Evolutionary conservation across 2,113 vertebrate species (phyloP).

Genomic region (Oreochromis niloticus): DNA sequence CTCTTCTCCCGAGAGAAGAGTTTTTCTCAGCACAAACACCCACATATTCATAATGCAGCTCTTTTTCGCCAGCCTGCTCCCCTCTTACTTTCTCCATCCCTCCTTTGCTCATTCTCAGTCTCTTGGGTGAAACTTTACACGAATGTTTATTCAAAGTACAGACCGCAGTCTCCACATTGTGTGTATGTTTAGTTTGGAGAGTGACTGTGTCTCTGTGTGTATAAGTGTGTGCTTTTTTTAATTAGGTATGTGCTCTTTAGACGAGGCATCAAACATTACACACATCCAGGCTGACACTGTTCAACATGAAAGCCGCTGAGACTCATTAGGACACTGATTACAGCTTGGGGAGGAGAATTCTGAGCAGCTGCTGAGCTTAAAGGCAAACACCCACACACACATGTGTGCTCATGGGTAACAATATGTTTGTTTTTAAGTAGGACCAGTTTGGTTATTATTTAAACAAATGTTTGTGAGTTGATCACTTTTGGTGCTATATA

Average conservation of each 20-base stretch:
- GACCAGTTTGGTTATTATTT: background rate
- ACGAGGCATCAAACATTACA: slow-evolving; percentile 7
- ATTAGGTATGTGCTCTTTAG: background rate
- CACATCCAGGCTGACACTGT: slow-evolving; percentile 7
- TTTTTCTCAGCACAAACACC: background rate
- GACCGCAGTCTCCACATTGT: background rate
- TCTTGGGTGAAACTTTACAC: background rate
- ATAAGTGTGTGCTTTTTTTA: background rate
- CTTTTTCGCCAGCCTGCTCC: background rate
- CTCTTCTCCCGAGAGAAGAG: background rate
- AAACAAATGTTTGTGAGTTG: background rate
- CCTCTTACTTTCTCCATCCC: background rate
- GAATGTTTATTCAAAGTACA: background rate
- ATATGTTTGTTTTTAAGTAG: background rate
- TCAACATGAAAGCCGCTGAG: slow-evolving; percentile 49
- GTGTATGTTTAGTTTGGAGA: background rate
- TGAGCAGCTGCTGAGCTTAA: slow-evolving; percentile 16
- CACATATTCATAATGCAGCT: background rate
- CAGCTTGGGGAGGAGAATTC: slow-evolving; percentile 28
- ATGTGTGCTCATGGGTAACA: background rate
- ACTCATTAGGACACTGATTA: slow-evolving; percentile 50
- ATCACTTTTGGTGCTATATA: background rate
- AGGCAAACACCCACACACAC: background rate
- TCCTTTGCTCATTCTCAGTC: background rate
- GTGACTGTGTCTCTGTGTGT: background rate